Conservation (phyloP, 2,888 invertebrate genomes). For the Agapostemon virescens region DNA sequence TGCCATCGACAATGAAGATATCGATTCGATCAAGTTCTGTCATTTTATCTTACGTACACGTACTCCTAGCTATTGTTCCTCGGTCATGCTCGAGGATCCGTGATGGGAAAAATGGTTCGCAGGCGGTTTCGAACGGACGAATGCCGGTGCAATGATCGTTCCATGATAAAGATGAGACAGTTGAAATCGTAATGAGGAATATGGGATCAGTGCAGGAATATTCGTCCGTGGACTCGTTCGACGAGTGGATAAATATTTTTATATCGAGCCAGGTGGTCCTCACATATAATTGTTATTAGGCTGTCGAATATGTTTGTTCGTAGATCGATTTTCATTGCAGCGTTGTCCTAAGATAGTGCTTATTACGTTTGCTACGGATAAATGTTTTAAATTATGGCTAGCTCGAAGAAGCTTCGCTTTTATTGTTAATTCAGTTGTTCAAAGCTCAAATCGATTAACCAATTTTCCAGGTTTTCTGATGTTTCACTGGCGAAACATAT, state of each 20-base stretch:
- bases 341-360: too few relatives aligned
- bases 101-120: slow-evolving; percentile 1
- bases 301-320: neutral
- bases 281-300: neutral
- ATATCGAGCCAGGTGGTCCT: neutral
- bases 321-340: neutral
- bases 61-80: slow-evolving; percentile 23
- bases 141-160: neutral
- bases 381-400: too few relatives aligned
- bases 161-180: neutral
- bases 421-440: neutral
- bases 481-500: too few relatives aligned
- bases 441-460: too few relatives aligned
- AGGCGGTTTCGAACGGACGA: neutral
- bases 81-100: neutral
- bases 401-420: neutral
- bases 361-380: too few relatives aligned
- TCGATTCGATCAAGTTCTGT: slow-evolving; percentile 38
- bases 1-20: slow-evolving; percentile 28
- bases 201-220: neutral
- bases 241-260: neutral
- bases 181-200: neutral
- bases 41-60: slow-evolving; percentile 31
- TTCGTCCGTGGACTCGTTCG: neutral
- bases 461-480: too few relatives aligned